Percentiles rank a stretch among this genome's conserved stretches.
These are phyloP conservation scores for Acronicta leporina DNA, from an alignment of 2,888 invertebrate genomes.

Conservation along the genomic window DNA sequence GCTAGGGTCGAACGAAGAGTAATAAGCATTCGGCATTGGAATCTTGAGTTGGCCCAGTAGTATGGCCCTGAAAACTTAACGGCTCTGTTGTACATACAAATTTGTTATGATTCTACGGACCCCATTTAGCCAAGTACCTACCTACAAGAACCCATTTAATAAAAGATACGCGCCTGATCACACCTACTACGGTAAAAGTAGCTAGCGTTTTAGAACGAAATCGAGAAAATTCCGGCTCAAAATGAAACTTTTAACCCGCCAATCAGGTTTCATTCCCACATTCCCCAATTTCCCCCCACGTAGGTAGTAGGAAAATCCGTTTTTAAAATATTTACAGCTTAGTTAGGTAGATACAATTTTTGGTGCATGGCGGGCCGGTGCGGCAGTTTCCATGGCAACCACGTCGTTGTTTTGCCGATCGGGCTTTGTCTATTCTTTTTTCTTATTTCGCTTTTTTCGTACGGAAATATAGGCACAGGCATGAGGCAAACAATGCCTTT, in stretches of 20 bases:
- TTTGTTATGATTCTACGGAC: no score
- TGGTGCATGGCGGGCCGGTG: conserved; percentile 71
- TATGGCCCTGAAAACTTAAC: no score
- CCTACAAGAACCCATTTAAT: not conserved
- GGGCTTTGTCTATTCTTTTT: conserved; percentile 74
- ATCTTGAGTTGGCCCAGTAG: no score
- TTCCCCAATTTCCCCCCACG: conserved; percentile 40
- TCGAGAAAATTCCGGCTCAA: conserved; percentile 9
- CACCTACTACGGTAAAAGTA: not conserved
- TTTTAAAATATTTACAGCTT: conserved; percentile 57
- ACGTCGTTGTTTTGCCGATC: conserved; percentile 85
- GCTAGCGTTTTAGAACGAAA: conserved; percentile 16
- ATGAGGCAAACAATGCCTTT: conserved; percentile 67
- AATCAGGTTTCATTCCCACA: conserved; percentile 33
- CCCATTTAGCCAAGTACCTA: not conserved
- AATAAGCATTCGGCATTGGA: no score
- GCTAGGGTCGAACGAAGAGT: no score
- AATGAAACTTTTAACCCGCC: conserved; percentile 42
- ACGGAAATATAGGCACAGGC: conserved; percentile 72
- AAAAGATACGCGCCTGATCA: not conserved
- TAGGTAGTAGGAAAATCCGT: conserved; percentile 45
- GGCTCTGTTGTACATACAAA: no score
- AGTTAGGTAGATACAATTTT: conserved; percentile 64
- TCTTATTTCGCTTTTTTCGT: conserved; percentile 69
- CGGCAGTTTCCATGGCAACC: conserved; percentile 81